phyloP scores from a whole-genome alignment of 2,888 invertebrate genomes.

The Scaptomyza cyrtandrae region DNA sequence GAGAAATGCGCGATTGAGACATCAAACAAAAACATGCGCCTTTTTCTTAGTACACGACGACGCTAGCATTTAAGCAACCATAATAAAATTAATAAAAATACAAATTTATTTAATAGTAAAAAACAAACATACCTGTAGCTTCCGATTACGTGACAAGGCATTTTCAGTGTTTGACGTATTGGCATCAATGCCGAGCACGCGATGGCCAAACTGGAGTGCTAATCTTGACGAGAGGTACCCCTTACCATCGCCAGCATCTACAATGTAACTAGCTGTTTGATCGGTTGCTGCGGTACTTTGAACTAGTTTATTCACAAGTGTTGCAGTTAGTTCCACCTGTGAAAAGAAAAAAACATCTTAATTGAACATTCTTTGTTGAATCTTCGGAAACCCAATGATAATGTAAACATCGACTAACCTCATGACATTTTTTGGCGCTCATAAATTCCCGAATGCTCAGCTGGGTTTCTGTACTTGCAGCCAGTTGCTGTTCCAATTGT shows the following conservation, averaged over 20 bases:
- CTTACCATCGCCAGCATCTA: slow-evolving; percentile 96
- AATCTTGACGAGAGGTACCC: slow-evolving; percentile 93
- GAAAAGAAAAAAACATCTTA: not conserved
- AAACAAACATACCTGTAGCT: slow-evolving; percentile 76
- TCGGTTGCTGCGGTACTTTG: slow-evolving; percentile 5
- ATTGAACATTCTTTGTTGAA: not conserved
- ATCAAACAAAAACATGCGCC: slow-evolving; percentile 2
- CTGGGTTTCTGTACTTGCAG: slow-evolving; percentile 12
- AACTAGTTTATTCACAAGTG: slow-evolving; percentile 86
- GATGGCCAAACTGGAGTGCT: slow-evolving; percentile 88
- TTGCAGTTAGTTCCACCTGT: slow-evolving; percentile 88
- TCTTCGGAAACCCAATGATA: not conserved
- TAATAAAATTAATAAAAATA: slow-evolving; percentile 52
- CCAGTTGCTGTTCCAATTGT: slow-evolving; percentile 74
- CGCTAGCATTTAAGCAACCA: slow-evolving; percentile 32
- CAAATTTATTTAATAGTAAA: slow-evolving; percentile 56
- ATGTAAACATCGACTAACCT: slow-evolving; percentile 85
- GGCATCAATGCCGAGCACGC: slow-evolving; percentile 93
- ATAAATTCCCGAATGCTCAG: slow-evolving; percentile 88
- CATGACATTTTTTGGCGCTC: slow-evolving; percentile 92
- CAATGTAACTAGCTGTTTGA: slow-evolving; percentile 84
- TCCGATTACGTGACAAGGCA: slow-evolving; percentile 86
- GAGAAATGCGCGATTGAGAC: slow-evolving; percentile 91
- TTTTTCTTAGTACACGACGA: slow-evolving; percentile 36
- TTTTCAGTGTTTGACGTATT: slow-evolving; percentile 88